Evolutionary conservation across 2,888 invertebrate genomes (phyloP).

Genomic region (Ennomos erosarius): DNA sequence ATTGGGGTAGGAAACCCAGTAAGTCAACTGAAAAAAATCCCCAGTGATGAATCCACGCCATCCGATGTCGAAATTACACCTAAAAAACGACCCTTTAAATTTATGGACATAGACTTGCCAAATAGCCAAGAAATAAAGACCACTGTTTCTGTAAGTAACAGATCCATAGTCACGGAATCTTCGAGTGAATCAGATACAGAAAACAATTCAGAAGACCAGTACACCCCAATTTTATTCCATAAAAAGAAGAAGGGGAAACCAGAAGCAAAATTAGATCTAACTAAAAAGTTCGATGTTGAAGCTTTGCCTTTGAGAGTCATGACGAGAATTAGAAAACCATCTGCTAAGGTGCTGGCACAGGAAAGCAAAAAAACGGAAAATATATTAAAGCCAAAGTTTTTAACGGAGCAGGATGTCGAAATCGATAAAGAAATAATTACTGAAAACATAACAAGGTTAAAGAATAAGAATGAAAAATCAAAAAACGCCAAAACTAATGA

Average conservation of each 20-base stretch:
- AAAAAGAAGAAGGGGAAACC: conserved; percentile 52
- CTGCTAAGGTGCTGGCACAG: conserved; percentile 53
- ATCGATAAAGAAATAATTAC: conserved; percentile 64
- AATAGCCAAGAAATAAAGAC: conserved; percentile 75
- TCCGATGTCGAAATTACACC: conserved; percentile 66
- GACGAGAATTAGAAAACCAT: conserved; percentile 69
- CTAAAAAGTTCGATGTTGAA: conserved; percentile 59
- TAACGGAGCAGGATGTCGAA: conserved; percentile 61
- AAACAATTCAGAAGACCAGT: conserved; percentile 55
- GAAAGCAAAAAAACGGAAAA: conserved; percentile 46
- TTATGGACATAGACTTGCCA: conserved; percentile 67
- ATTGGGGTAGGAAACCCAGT: conserved; percentile 47
- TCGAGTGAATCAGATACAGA: conserved; percentile 71
- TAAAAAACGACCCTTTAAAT: conserved; percentile 58
- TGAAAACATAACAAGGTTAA: conserved; percentile 66
- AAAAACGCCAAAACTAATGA: conserved; percentile 46
- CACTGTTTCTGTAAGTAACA: conserved; percentile 48
- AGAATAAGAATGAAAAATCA: conserved; percentile 52
- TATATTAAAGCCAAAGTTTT: conserved; percentile 58
- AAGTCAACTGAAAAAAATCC: conserved; percentile 44
- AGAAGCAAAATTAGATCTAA: conserved; percentile 60
- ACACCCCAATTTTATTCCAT: conserved; percentile 57
- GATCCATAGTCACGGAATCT: conserved; percentile 50
- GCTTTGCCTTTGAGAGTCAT: conserved; percentile 65
- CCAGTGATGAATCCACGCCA: conserved; percentile 52